phyloP scores from a whole-genome alignment of 2,797 vertebrate genomes.

The Arrhamphus sclerolepis region DNA sequence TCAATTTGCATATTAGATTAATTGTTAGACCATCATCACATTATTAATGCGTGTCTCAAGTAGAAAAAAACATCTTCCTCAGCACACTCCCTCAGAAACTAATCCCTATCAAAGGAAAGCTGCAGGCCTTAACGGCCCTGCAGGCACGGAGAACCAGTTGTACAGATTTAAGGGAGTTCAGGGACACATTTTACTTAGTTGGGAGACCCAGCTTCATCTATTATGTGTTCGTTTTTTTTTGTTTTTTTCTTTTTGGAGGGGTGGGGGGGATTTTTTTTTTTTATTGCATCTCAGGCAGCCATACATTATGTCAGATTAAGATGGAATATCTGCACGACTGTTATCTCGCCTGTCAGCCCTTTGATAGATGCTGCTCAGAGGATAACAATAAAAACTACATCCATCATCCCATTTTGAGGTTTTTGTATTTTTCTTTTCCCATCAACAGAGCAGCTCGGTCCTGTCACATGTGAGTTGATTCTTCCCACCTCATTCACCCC shows the following conservation, averaged over 20 bases:
- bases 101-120: constrained; percentile 6
- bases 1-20: constrained; percentile 1
- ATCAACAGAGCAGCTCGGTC: constrained; percentile 84
- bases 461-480: constrained; percentile 88
- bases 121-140: no score
- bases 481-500: constrained; percentile 63
- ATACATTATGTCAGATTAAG: neutral
- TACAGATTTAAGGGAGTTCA: constrained; percentile 8
- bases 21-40: constrained; percentile 33
- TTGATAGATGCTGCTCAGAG: constrained; percentile 32
- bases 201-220: no score
- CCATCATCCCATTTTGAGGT: constrained; percentile 67
- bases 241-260: no score
- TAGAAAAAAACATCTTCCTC: constrained; percentile 1
- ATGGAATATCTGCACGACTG: constrained; percentile 34
- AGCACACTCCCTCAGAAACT: constrained; percentile 7
- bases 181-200: no score
- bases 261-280: no score
- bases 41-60: constrained; percentile 13
- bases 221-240: constrained; percentile 1
- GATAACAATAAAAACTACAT: constrained; percentile 41
- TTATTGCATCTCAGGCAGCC: constrained; percentile 6
- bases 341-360: constrained; percentile 27
- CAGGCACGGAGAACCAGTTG: no score
- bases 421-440: constrained; percentile 77